Evolutionary conservation across 2,888 invertebrate species (phyloP).

Genomic region (Meteorus colon): DNA sequence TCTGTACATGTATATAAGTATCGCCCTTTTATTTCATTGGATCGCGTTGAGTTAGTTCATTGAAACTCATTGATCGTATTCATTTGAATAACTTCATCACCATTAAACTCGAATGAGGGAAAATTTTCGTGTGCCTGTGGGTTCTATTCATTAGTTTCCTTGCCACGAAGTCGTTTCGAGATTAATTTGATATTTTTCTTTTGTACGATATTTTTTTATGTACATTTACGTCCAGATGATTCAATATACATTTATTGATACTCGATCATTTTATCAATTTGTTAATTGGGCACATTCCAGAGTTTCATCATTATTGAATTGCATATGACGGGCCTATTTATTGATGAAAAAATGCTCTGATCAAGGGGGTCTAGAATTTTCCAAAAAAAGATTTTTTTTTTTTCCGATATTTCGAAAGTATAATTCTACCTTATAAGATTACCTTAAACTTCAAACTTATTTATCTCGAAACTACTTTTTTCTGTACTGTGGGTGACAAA

Average conservation of each 20-base stretch:
- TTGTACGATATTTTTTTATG: too few species aligned
- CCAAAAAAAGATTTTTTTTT: too few species aligned
- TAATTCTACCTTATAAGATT: too few species aligned
- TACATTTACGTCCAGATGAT: not conserved
- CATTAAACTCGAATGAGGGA: conserved; percentile 3
- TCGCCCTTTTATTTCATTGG: not conserved
- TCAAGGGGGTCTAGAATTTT: too few species aligned
- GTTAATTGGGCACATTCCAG: not conserved
- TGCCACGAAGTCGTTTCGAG: not conserved
- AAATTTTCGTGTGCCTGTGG: not conserved
- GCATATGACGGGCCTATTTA: not conserved
- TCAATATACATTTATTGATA: not conserved
- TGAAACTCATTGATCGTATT: conserved; percentile 18
- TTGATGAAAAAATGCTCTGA: too few species aligned
- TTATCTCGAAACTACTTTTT: too few species aligned
- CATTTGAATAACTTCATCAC: conserved; percentile 11
- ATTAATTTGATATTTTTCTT: too few species aligned
- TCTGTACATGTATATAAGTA: too few species aligned
- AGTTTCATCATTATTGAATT: not conserved
- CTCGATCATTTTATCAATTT: not conserved
- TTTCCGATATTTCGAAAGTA: too few species aligned
- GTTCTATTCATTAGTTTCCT: not conserved
- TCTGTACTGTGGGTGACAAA: too few species aligned
- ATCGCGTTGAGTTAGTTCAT: conserved; percentile 14
- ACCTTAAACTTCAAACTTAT: too few species aligned